Evolutionary conservation across 1,140 invertebrate species (phyloP).

Genomic region (Zaprionus davidi): DNA sequence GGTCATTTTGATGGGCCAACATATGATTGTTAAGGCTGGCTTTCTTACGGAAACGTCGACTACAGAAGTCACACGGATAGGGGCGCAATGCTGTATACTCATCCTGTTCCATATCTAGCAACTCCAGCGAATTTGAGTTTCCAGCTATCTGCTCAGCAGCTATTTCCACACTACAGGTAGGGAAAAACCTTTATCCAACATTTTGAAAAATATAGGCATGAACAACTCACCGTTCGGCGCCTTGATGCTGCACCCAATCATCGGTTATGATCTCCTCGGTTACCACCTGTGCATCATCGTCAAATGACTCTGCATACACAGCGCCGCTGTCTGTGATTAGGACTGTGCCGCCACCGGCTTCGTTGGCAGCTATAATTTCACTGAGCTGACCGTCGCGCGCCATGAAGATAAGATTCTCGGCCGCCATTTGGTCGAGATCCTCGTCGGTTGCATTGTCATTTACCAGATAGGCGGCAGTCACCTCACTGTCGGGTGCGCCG

Average conservation of each 20-base stretch:
- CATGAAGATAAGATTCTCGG: slow-evolving; percentile 87
- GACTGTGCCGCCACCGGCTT: slow-evolving; percentile 80
- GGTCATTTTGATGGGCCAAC: slow-evolving; percentile 92
- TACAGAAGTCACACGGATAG: slow-evolving; percentile 94
- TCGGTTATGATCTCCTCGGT: slow-evolving; percentile 92
- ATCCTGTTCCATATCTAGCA: slow-evolving; percentile 91
- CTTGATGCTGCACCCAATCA: slow-evolving; percentile 89
- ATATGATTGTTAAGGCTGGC: slow-evolving; percentile 93
- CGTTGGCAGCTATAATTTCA: slow-evolving; percentile 73
- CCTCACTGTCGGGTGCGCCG: slow-evolving; percentile 40
- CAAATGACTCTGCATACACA: slow-evolving; percentile 84
- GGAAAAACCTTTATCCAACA: not conserved
- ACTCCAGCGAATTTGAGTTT: slow-evolving; percentile 85
- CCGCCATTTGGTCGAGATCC: slow-evolving; percentile 86
- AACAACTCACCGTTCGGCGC: slow-evolving; percentile 87
- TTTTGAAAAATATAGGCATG: not conserved
- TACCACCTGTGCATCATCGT: slow-evolving; percentile 84
- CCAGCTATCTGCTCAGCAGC: slow-evolving; percentile 87
- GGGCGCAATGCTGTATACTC: slow-evolving; percentile 92
- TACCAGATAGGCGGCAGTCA: slow-evolving; percentile 42
- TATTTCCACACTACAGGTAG: slow-evolving; percentile 86
- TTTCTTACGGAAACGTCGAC: slow-evolving; percentile 91
- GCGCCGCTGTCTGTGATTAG: slow-evolving; percentile 84
- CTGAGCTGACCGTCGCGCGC: slow-evolving; percentile 85
- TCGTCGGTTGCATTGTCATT: slow-evolving; percentile 51